phyloP scores from a whole-genome alignment of 2,888 invertebrate genomes.

The Timema cristinae region DNA sequence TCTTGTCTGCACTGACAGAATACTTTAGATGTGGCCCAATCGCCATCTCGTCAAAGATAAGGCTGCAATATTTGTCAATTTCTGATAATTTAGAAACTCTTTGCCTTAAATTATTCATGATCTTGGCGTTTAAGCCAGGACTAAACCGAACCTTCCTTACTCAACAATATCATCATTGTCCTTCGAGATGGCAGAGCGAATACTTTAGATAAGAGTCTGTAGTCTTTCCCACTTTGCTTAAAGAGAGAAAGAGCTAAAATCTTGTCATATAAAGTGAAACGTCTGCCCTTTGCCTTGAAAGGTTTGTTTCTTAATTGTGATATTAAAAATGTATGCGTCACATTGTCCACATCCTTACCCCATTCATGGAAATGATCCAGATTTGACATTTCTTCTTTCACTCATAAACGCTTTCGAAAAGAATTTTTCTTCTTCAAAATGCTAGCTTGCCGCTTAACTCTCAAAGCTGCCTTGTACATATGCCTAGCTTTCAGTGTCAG shows the following conservation, averaged over 20 bases:
- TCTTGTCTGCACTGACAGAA: slow-evolving; percentile 16
- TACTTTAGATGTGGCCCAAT: slow-evolving; percentile 15
- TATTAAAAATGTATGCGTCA: neutral
- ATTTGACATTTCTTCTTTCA: too few relatives aligned
- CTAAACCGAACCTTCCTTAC: slow-evolving; percentile 19
- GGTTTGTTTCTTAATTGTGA: neutral
- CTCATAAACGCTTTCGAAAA: too few relatives aligned
- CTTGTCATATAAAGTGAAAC: slow-evolving; percentile 20
- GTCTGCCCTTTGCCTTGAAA: slow-evolving; percentile 11
- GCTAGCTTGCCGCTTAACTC: too few relatives aligned
- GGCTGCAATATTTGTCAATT: slow-evolving; percentile 17
- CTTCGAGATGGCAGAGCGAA: slow-evolving; percentile 20
- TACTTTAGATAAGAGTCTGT: slow-evolving; percentile 17
- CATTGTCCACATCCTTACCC: neutral
- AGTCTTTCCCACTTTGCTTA: slow-evolving; percentile 22
- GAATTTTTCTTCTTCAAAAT: too few relatives aligned
- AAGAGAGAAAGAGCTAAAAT: slow-evolving; percentile 22
- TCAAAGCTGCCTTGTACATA: too few relatives aligned
- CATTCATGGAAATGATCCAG: too few relatives aligned
- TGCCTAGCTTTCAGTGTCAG: too few relatives aligned
- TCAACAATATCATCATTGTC: slow-evolving; percentile 18
- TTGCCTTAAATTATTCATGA: slow-evolving; percentile 14
- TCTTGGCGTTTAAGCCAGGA: slow-evolving; percentile 19
- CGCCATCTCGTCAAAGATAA: slow-evolving; percentile 23
- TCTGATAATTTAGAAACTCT: slow-evolving; percentile 9